Percentiles rank a stretch among this genome's conserved stretches.
Evolutionary conservation across 1,140 invertebrate genomes (phyloP).

Genomic region (Bombus pyrosoma): DNA sequence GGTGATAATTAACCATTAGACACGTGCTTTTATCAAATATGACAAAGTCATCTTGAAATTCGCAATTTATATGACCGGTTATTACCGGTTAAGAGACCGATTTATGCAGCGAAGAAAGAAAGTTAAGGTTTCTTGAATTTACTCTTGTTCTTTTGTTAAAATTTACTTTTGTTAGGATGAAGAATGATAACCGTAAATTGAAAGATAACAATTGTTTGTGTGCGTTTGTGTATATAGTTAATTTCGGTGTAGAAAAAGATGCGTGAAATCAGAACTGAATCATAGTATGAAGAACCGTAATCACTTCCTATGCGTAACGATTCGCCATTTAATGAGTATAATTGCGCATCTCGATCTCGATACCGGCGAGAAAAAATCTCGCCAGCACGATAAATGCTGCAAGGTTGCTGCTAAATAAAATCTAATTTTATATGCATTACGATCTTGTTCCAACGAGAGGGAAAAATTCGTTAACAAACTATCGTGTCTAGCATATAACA

Average conservation of each 20-base stretch:
- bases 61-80: too few relatives aligned
- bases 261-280: background rate
- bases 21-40: background rate
- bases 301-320: background rate
- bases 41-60: too few relatives aligned
- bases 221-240: too few relatives aligned
- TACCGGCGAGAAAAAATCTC: conserved; percentile 13
- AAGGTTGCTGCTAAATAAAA: background rate
- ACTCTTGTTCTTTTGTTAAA: background rate
- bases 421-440: background rate
- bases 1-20: conserved; percentile 12
- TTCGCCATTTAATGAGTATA: background rate
- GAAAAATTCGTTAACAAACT: background rate
- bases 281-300: background rate
- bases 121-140: background rate
- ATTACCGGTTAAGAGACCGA: background rate
- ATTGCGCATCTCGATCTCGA: conserved; percentile 23
- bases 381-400: conserved; percentile 15
- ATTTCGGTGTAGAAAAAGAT: too few relatives aligned
- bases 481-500: background rate
- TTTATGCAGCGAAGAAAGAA: background rate
- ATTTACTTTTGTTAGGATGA: background rate
- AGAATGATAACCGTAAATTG: background rate
- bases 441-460: background rate
- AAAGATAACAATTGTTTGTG: background rate